Percentiles rank a stretch among this genome's conserved stretches.
Conservation (phyloP, 2,797 vertebrate species). For the Acropternis orthonyx region DNA sequence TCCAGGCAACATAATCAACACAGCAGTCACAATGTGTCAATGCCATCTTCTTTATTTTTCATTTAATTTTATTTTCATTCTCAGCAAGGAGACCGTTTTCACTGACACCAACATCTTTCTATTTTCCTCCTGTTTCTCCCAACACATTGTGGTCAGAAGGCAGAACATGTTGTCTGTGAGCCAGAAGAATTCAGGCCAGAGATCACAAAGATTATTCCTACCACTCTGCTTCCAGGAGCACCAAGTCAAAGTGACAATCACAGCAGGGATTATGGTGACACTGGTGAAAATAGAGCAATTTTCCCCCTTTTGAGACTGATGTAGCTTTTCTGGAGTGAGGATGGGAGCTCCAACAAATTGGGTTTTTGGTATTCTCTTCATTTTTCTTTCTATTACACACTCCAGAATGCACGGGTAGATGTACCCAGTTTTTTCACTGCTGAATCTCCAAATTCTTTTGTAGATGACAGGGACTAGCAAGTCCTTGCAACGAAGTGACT, state of each 20-base stretch:
- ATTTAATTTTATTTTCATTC: not conserved
- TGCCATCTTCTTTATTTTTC: slow-evolving; percentile 4
- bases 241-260: not conserved
- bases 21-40: not conserved
- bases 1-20: slow-evolving; percentile 5
- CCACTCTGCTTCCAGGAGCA: not conserved
- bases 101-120: not conserved
- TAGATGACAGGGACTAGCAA: not conserved
- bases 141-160: not conserved
- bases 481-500: not conserved
- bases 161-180: not conserved
- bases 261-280: not conserved
- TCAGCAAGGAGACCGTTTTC: not conserved
- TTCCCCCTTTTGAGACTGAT: not conserved
- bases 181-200: not conserved
- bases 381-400: not conserved
- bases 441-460: not conserved
- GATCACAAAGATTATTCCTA: not conserved
- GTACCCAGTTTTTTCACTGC: not conserved
- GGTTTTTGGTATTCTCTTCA: not conserved
- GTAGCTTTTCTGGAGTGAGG: not conserved
- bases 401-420: not conserved
- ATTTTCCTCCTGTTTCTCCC: not conserved
- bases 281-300: not conserved
- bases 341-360: not conserved